These are phyloP conservation scores for Panagrolaimus sp. DNA, from an alignment of 1,140 invertebrate species.

Conservation along the genomic window DNA sequence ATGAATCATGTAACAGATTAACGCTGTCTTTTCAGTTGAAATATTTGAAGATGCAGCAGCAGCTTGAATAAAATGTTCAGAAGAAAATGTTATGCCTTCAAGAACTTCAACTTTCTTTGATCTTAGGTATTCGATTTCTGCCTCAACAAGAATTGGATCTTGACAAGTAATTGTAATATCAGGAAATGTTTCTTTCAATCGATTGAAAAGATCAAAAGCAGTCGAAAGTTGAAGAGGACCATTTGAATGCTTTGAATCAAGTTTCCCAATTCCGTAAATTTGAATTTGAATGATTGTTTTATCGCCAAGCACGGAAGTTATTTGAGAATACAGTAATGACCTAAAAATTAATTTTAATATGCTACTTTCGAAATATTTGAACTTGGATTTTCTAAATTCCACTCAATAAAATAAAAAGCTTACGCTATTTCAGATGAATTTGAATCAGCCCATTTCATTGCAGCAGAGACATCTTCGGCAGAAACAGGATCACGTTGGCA, in stretches of 20 bases:
- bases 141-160: not conserved
- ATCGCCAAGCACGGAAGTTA: not conserved
- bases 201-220: not conserved
- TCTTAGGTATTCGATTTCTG: not conserved
- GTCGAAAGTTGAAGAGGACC: not conserved
- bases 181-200: not conserved
- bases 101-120: not conserved
- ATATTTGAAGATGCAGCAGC: not conserved
- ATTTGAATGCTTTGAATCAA: not conserved
- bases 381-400: too few relatives aligned
- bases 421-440: not conserved
- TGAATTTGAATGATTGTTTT: not conserved
- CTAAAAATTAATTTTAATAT: too few relatives aligned
- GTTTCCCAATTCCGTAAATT: not conserved
- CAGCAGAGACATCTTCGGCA: not conserved
- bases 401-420: too few relatives aligned
- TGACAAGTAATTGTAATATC: not conserved
- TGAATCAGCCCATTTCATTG: not conserved
- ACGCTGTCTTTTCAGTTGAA: not conserved
- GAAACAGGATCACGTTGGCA: not conserved
- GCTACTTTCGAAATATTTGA: too few relatives aligned
- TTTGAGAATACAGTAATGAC: not conserved
- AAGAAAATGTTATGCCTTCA: not conserved
- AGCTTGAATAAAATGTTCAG: not conserved
- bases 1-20: slow-evolving; percentile 8